These are phyloP conservation scores for Musca vetustissima DNA, from an alignment of 1,140 invertebrate species.

Conservation along the genomic window DNA sequence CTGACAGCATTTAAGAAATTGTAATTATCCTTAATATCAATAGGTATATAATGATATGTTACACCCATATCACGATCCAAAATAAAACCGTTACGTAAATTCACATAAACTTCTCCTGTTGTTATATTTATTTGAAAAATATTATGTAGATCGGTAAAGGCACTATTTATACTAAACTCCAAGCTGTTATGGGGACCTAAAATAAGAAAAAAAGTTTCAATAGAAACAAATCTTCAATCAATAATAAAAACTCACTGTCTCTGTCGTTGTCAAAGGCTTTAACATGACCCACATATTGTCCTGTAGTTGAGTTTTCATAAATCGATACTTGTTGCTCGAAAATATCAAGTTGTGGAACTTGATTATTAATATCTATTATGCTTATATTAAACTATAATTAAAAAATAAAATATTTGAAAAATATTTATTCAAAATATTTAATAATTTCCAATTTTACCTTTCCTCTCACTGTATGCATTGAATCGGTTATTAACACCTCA, in stretches of 20 bases:
- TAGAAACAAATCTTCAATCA: no score
- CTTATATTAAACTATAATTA: slow-evolving; percentile 57
- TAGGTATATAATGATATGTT: slow-evolving; percentile 54
- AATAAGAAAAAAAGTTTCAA: slow-evolving; percentile 18
- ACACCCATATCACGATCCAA: slow-evolving; percentile 59
- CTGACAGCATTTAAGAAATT: slow-evolving; percentile 19
- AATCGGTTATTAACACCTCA: slow-evolving; percentile 57
- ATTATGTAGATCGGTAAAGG: slow-evolving; percentile 40
- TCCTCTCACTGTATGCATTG: slow-evolving; percentile 49
- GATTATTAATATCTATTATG: slow-evolving; percentile 60
- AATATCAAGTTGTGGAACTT: slow-evolving; percentile 44
- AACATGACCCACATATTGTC: slow-evolving; percentile 50
- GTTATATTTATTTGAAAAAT: slow-evolving; percentile 58
- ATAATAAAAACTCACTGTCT: slow-evolving; percentile 53
- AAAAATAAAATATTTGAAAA: slow-evolving; percentile 2
- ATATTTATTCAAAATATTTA: not conserved
- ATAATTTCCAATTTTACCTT: slow-evolving; percentile 37
- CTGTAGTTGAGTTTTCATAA: slow-evolving; percentile 52
- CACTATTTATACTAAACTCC: slow-evolving; percentile 51
- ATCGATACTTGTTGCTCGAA: slow-evolving; percentile 49
- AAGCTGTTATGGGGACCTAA: slow-evolving; percentile 55
- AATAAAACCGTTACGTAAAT: slow-evolving; percentile 49
- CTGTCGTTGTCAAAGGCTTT: slow-evolving; percentile 58
- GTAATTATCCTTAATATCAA: slow-evolving; percentile 59
- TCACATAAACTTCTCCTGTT: slow-evolving; percentile 53